These are phyloP conservation scores for Agrochola lychnidis DNA, from an alignment of 2,888 invertebrate genomes.

Conservation along the genomic window DNA sequence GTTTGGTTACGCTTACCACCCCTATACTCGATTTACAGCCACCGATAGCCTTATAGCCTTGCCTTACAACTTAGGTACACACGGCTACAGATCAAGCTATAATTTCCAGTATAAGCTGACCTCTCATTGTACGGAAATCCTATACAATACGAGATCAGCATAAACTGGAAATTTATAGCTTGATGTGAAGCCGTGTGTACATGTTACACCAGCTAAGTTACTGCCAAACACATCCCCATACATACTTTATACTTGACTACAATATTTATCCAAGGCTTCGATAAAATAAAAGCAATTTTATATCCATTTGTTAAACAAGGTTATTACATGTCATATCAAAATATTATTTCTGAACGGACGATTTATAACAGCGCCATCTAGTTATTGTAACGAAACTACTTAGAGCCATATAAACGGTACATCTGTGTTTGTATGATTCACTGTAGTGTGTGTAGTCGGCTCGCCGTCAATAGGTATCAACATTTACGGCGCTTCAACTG, in stretches of 20 bases:
- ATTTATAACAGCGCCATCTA: constrained; percentile 77
- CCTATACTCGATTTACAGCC: constrained; percentile 35
- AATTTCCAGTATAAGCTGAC: too few relatives aligned
- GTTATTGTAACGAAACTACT: constrained; percentile 45
- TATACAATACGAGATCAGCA: too few relatives aligned
- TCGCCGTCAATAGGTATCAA: constrained; percentile 73
- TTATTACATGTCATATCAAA: constrained; percentile 12
- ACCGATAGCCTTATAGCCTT: constrained; percentile 4
- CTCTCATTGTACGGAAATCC: too few relatives aligned
- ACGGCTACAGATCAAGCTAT: too few relatives aligned
- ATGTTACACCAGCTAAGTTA: constrained; percentile 15
- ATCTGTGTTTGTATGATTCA: constrained; percentile 59
- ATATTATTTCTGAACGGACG: constrained; percentile 8
- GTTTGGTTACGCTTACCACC: constrained; percentile 36
- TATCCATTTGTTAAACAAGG: constrained; percentile 10
- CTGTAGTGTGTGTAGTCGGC: constrained; percentile 73
- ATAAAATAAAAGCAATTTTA: neutral
- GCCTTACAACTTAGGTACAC: constrained; percentile 1
- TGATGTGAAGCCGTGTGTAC: neutral
- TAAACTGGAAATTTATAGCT: too few relatives aligned
- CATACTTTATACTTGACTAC: neutral
- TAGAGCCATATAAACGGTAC: constrained; percentile 36
- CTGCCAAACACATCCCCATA: constrained; percentile 10
- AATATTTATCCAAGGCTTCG: neutral
- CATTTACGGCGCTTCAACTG: constrained; percentile 74